These are phyloP conservation scores for Crossaster papposus DNA, from an alignment of 53 echinoderm and acorn worm species.

Conservation along the genomic window DNA sequence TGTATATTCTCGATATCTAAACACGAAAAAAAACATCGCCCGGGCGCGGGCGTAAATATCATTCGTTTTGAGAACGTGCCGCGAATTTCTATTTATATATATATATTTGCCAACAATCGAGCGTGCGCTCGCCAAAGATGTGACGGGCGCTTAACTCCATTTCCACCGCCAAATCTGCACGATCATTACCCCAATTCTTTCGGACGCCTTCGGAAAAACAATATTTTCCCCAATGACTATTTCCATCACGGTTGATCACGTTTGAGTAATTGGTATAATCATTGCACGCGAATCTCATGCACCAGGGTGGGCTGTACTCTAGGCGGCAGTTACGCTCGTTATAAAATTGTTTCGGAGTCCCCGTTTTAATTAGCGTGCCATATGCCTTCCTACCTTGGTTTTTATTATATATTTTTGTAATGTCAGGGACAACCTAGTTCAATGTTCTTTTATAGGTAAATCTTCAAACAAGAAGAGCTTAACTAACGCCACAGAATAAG, in stretches of 20 bases:
- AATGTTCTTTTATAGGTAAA: background rate
- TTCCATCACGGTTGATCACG: conserved; percentile 16
- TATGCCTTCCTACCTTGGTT: background rate
- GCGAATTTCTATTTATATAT: too few species aligned
- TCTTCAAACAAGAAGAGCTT: background rate
- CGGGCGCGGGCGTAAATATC: too few species aligned
- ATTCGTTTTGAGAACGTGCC: too few species aligned
- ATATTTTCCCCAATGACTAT: background rate
- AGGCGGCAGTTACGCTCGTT: background rate
- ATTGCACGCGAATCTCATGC: too few species aligned
- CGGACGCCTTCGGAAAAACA: background rate
- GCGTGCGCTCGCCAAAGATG: background rate
- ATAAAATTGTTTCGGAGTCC: background rate
- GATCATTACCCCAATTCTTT: background rate
- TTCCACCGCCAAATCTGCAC: background rate
- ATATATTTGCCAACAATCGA: background rate
- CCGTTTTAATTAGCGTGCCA: conserved; percentile 18
- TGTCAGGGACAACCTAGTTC: too few species aligned
- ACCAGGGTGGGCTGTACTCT: background rate
- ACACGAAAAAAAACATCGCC: background rate
- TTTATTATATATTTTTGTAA: background rate
- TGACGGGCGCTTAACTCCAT: background rate
- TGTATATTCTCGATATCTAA: background rate
- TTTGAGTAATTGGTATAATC: conserved; percentile 11
- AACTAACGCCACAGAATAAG: too few species aligned